Base-by-base conservation (phyloP, 2,797 vertebrate genomes). In the Mergus octosetaceus region DNA sequence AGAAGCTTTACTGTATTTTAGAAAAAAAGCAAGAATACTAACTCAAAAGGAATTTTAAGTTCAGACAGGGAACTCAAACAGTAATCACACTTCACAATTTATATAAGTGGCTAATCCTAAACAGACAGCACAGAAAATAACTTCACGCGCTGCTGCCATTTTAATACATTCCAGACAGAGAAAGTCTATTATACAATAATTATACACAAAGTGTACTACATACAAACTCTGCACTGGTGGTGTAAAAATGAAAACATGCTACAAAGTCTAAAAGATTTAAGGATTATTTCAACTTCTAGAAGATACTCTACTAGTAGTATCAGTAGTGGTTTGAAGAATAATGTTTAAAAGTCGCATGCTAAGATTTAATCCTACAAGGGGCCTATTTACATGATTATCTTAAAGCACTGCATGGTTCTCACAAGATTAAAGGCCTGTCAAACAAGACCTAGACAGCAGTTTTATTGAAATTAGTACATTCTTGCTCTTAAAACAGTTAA, bases 401-500 rank as follows among this genome's bases (percentile, higher is more conserved):
- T 45, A 11, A 91, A 94, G 61, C 66, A 77, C 57, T 58, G 20
- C 60, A 54, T 58, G 73, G 45, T 38, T 82, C 74, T 89, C 22
- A 0, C 27, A 82, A 92, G 75, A 77, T 74, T 71, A 87, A 87
- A 92, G 54, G 93, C 34, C 75, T 93, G 88, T 71, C 90, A 94
- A 75, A 79, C 83, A 57, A 93, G 90, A 70, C 18, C 53, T 8
- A 74, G 53, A 49, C 73, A 88, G 85, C 6, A 87, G 81, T 57
- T 73, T 57, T 41, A 87, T 11, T 95, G 81, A 93, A 95, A 93
- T 92, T 27, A 92, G 71, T 68, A 77, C 39, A 47, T 64, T 94
- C 75, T 69, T 51, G 41, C 69, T 95, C 85, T 78, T 51, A 57
- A 22, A 81, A 87, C 70, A 91, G 32, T 76, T 54, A 95, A 72